A percentile compares a stretch with the other conserved stretches of the same genome.
These are phyloP conservation scores for Anisognathus igniventris DNA, from an alignment of 2,797 vertebrate species.

Conservation along the genomic window DNA sequence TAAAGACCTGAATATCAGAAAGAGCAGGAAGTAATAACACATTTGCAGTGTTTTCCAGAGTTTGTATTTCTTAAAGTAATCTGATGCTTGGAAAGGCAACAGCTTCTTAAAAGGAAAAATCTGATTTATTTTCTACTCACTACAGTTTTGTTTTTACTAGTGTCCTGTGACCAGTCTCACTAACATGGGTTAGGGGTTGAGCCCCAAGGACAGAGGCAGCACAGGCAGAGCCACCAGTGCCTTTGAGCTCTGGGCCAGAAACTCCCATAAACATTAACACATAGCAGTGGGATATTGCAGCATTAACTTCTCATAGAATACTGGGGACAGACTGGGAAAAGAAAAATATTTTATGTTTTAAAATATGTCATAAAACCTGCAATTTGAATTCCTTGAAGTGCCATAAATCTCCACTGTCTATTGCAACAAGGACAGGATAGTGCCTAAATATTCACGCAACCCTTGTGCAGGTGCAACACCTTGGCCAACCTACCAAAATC, in stretches of 20 bases:
- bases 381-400: background rate
- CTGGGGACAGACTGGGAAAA: background rate
- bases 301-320: background rate
- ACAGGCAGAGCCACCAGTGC: background rate
- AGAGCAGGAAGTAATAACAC: background rate
- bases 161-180: rapidly evolving
- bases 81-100: background rate
- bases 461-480: background rate
- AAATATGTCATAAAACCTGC: background rate
- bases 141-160: background rate
- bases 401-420: background rate
- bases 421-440: background rate
- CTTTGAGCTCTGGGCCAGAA: background rate
- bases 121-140: background rate
- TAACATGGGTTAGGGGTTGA: background rate
- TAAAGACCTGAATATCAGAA: background rate
- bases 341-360: background rate
- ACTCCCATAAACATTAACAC: background rate
- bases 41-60: background rate
- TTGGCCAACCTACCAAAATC: background rate
- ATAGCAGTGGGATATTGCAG: background rate
- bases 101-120: background rate
- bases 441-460: background rate
- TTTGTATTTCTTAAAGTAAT: background rate
- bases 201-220: background rate